Evolutionary conservation across 2,888 invertebrate species (phyloP), one percentile per base, ranked within the genome.

Genomic region (Hipparchia semele): DNA sequence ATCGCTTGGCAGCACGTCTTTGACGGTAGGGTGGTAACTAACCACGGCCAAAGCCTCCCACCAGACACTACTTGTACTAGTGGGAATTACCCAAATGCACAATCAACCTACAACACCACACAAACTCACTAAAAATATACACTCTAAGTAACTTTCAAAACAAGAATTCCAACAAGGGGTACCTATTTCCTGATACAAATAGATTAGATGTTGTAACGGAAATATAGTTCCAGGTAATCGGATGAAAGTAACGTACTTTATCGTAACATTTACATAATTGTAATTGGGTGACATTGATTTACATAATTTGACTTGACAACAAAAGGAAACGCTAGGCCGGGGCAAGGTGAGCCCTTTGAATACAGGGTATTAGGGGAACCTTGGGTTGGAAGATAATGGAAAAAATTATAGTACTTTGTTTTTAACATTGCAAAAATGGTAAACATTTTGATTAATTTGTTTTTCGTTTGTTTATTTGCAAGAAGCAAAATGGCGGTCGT

Each of bases 231-330:
- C 45, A 61, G 45, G 51, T 23, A 10, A 64, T 51, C 51, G 13
- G 51, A 49, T 64, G 23, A 51, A 62, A 23, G 23, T 23, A 23
- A 67, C 23, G 58, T 59, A 49, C 49, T 46, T 13, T 59, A 68
- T 59, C 59, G 59, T 6, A n/a, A 5, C 33, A 59, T 68, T 68
- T 59, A 33, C 59, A 68, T 68, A 68, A 68, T 39, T 39, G 39
- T 39, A 39, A 49, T 68, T 59, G 59, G 49, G 12, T 33, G 33
- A 65, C 65, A 60, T 46, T 8, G 1, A 59, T 68, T 59, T 46
- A 49, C 49, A 68, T 68, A 59, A 59, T 59, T 68, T 49, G 13
- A 49, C 33, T 68, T 49, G 10, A 59, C 33, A 13, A 60, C 59
- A 59, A 68, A 59, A 51, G 59, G 51, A 12, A 68, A 59, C 49